Base-by-base conservation (phyloP, 1,140 invertebrate species). In the Ganaspis sp. region DNA sequence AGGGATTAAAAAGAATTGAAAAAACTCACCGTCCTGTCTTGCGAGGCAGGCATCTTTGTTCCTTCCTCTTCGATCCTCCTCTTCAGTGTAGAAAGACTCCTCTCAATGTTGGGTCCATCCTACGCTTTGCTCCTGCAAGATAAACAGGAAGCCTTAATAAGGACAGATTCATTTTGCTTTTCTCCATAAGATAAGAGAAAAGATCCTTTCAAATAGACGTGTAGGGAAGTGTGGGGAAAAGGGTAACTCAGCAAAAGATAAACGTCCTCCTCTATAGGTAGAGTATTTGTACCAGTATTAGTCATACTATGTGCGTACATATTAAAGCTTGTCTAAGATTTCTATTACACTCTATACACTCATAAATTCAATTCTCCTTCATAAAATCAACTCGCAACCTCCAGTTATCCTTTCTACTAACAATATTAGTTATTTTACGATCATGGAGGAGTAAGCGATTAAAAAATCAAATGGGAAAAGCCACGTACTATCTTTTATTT, bases 1-100 rank as follows among this genome's bases (percentile, higher is more conserved):
- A 58, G n/a, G n/a, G n/a, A 58, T 9, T 12, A 64, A 12, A 64
- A 8, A 6, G 2, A 34, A 34, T 34, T 34, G 6, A 34, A 64
- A 64, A 64, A 78, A 83, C 84, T 81, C 74, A 90, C 89, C 85
- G 81, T 86, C 69, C 84, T 87, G 29, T 90, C 88, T 76, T 90
- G 89, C 77, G 89, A 90, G 85, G 88, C 85, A 75, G 89, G 89
- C 89, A 90, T 90, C 77, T 83, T 84, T 75, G 76, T 80, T 83
- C 72, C 82, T 86, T 84, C 82, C 82, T 89, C 83, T 80, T 79
- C 75, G 53, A 74, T 83, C 82, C 84, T 85, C 84, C 86, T 86
- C 86, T 88, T 90, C 87, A 90, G 69, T 88, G 87, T 86, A 86
- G 74, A 77, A 81, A 79, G 80, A 85, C 75, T 84, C 82, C 81